These are phyloP conservation scores for Tupiocoris notatus DNA, from an alignment of 2,888 invertebrate genomes.

Conservation along the genomic window DNA sequence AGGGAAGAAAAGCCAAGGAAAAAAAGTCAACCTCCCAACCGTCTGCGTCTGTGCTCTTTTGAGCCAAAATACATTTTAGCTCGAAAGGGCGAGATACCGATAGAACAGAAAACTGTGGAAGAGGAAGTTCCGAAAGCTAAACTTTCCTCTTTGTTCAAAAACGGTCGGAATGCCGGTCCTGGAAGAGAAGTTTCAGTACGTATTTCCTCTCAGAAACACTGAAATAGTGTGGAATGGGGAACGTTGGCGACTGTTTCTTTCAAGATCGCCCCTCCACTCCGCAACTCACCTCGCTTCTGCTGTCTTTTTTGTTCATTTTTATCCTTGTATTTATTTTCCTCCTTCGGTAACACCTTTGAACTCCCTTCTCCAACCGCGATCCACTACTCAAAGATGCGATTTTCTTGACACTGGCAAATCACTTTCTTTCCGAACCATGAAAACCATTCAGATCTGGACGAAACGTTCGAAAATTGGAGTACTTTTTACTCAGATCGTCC, in stretches of 20 bases:
- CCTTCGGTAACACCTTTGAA: not conserved
- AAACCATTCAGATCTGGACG: no score
- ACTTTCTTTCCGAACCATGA: no score
- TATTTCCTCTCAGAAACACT: not conserved
- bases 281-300: not conserved
- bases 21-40: not conserved
- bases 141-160: slow-evolving; percentile 31
- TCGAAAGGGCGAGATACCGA: not conserved
- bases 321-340: not conserved
- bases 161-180: slow-evolving; percentile 11
- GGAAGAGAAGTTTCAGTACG: not conserved
- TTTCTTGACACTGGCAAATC: no score
- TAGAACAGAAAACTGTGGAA: not conserved
- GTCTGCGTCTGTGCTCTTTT: not conserved
- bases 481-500: no score
- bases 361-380: no score
- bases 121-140: slow-evolving; percentile 12
- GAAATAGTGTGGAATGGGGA: not conserved
- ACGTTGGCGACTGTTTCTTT: not conserved
- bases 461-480: no score
- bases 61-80: slow-evolving; percentile 5
- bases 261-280: not conserved
- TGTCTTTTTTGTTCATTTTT: not conserved
- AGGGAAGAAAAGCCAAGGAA: not conserved
- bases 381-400: no score